Base-by-base conservation (phyloP, 2,888 invertebrate genomes). In the Danaus chrysippus region DNA sequence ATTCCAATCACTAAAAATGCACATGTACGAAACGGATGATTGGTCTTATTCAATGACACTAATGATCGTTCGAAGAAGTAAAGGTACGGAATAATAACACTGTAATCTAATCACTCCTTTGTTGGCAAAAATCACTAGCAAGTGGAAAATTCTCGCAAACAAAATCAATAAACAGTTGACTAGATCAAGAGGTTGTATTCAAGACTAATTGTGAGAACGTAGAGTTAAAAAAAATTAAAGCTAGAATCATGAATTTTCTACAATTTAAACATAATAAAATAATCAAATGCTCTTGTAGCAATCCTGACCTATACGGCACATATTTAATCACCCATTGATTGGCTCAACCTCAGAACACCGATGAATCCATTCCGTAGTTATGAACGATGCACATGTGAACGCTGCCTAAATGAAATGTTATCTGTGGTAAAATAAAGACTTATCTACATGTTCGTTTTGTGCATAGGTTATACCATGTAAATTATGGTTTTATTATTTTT, bases 21-120 rank as follows among this genome's bases (percentile, higher is more conserved):
- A 82, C 81, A 77, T 79, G 79, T 78, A 84, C 75, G 78, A 81
- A 79, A 84, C 79, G 81, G 79, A 79, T 82, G 82, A 84, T 78
- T 81, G 81, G 79, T 82, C 76, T 76, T 77, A 75, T 77, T 70
- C 82, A 84, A 83, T 84, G 82, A 82, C 82, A 83, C 79, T 78
- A 78, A 75, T 78, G 63, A 66, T 82, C 72, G 73, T 76, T 82
- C 73, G 73, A 62, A 71, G 72, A 72, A 68, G 49, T 49, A 49
- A 49, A 49, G 49, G 49, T 71, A 73, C 75, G 70, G 73, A 79
- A 76, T 78, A 77, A 75, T 76, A 81, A 70, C 67, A 72, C 68
- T 65, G 67, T 71, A 73, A 73, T 75, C 69, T 73, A 77, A 77
- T 72, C 72, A 76, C 71, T 72, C 64, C 73, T 69, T 74, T 77